Evolutionary conservation across 2,888 invertebrate species (phyloP), one percentile per base, ranked within the genome.

Genomic region (Drosophila cracens): DNA sequence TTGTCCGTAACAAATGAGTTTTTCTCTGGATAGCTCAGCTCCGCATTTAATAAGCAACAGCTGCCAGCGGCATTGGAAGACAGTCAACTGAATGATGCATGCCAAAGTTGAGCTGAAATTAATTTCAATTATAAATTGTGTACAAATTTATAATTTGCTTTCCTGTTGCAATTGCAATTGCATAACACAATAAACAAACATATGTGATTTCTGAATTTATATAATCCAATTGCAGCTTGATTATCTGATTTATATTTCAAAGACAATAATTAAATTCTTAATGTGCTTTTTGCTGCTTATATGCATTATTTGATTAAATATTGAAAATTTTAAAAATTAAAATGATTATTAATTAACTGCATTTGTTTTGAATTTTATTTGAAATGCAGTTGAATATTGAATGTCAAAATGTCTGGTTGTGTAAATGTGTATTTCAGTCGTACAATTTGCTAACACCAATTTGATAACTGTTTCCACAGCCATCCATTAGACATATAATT

Each of bases 1-100:
- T 74, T 79, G 78, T 58, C 64, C 65, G 67, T 60, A 80, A 80
- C 73, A 83, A 83, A 85, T 87, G 75, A 67, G 68, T 61, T 77
- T 77, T 70, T 54, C 74, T 33, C 60, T 38, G 43, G 61, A 62
- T 62, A 57, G 59, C 61, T 59, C 51, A 63, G 61, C 59, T 76
- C 33, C 31, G 65, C 60, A 57, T 81, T 78, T 78, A 74, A 75
- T 74, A 73, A 81, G 61, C 67, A 79, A 36, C 64, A 70, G 72
- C 74, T 79, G 71, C 79, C 79, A 64, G 53, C 63, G 83, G 78
- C 67, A 64, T 52, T 66, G 54, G 25, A 18, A 54, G 59, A 61
- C 67, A 73, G 57, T 49, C 57, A 54, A 65, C 65, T 60, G 62
- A 56, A 40, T 49, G 57, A 71, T 48, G 65, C 31, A 36, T 70